Percentiles rank a stretch among this genome's conserved stretches.
phyloP scores from a whole-genome alignment of 2,888 invertebrate genomes.

The Andrena bucephala region DNA sequence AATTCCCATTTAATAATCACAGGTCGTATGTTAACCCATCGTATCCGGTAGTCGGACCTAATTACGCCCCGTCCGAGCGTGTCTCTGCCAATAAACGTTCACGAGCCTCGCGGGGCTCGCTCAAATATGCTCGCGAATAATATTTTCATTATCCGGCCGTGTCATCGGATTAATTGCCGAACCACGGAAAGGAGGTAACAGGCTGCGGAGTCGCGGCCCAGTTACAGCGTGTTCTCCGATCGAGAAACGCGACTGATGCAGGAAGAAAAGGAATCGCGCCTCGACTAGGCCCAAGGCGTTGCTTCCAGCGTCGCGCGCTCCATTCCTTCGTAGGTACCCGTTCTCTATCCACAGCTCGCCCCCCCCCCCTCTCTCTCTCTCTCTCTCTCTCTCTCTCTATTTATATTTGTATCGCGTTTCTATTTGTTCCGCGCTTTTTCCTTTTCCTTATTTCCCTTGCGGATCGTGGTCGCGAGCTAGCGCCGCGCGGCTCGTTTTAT shows the following conservation, averaged over 20 bases:
- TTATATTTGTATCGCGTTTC: slow-evolving; percentile 61
- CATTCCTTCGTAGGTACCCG: neutral
- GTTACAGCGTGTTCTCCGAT: neutral
- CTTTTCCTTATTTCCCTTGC: slow-evolving; percentile 61
- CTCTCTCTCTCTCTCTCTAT: slow-evolving; percentile 27
- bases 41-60: slow-evolving; percentile 65
- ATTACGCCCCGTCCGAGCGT: slow-evolving; percentile 69
- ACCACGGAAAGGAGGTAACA: no score
- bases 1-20: slow-evolving; percentile 75
- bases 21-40: slow-evolving; percentile 69
- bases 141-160: slow-evolving; percentile 70
- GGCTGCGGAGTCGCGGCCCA: neutral
- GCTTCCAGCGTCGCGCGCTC: slow-evolving; percentile 5
- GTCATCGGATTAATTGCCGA: slow-evolving; percentile 65
- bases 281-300: slow-evolving; percentile 14
- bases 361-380: neutral
- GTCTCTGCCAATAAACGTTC: slow-evolving; percentile 73
- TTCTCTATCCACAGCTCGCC: neutral
- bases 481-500: slow-evolving; percentile 41
- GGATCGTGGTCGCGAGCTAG: slow-evolving; percentile 48
- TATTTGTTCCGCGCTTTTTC: slow-evolving; percentile 54
- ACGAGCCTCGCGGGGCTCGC: slow-evolving; percentile 67
- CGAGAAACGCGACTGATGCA: neutral
- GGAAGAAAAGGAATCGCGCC: neutral
- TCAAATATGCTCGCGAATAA: slow-evolving; percentile 71